Percentiles rank a stretch among this genome's conserved stretches.
These are phyloP conservation scores for Chascanopsetta lugubris DNA, from an alignment of 2,113 vertebrate species.

Conservation along the genomic window DNA sequence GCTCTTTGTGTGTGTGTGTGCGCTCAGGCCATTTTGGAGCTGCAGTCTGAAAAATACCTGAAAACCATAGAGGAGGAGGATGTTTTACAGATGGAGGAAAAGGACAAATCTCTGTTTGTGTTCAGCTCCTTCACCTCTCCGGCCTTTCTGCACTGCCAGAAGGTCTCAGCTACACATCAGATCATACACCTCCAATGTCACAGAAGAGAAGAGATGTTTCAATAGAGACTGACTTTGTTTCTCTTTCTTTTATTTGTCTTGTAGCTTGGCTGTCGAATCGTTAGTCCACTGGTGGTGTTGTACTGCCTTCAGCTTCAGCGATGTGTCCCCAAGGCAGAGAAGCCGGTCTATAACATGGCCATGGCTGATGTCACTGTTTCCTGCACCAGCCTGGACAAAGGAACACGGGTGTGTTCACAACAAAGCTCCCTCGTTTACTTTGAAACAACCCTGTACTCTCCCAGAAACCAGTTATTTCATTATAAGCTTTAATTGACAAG, in stretches of 20 bases:
- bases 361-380: constrained; percentile 91
- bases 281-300: constrained; percentile 93
- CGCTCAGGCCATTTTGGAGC: constrained; percentile 89
- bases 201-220: not conserved
- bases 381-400: constrained; percentile 94
- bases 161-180: constrained; percentile 75
- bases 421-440: too few relatives aligned
- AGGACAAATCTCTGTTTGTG: constrained; percentile 93
- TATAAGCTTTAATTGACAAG: too few relatives aligned
- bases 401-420: constrained; percentile 82
- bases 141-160: constrained; percentile 89
- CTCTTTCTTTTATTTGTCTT: not conserved
- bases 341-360: constrained; percentile 93
- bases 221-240: not conserved
- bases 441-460: too few relatives aligned
- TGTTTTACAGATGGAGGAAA: constrained; percentile 84
- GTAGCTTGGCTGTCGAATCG: constrained; percentile 92
- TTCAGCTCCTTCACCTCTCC: constrained; percentile 88
- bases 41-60: constrained; percentile 92
- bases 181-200: not conserved
- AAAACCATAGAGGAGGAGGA: constrained; percentile 86
- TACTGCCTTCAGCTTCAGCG: constrained; percentile 90
- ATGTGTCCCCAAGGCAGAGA: constrained; percentile 92
- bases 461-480: too few relatives aligned
- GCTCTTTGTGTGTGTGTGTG: constrained; percentile 21